Conservation (phyloP, 2,888 invertebrate species). For the Drosophila paranaensis region DNA sequence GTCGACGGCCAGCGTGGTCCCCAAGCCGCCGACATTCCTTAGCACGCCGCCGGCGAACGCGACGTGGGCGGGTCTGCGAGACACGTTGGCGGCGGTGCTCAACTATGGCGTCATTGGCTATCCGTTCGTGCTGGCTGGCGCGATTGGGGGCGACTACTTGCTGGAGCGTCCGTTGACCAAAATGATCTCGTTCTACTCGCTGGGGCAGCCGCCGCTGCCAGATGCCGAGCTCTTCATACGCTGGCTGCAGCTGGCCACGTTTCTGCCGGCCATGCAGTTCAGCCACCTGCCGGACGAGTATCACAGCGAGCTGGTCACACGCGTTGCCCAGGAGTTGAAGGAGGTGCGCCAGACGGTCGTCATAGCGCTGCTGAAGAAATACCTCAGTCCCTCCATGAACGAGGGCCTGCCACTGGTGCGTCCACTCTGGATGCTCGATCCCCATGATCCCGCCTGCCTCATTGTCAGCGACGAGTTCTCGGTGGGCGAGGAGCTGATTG, state of each 20-base stretch:
- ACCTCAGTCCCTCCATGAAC: constrained; percentile 91
- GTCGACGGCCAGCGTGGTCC: constrained; percentile 92
- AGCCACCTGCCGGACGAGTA: constrained; percentile 95
- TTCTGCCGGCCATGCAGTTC: constrained; percentile 96
- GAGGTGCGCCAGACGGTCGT: constrained; percentile 91
- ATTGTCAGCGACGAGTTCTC: constrained; percentile 94
- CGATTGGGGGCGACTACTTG: constrained; percentile 95
- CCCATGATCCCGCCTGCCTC: constrained; percentile 91
- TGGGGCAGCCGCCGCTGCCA: constrained; percentile 87
- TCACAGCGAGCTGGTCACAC: constrained; percentile 90
- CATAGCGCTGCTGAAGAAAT: constrained; percentile 90
- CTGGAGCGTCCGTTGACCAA: constrained; percentile 85
- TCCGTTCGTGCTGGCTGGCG: constrained; percentile 96
- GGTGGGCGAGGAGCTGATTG: constrained; percentile 94
- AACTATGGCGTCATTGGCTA: constrained; percentile 96
- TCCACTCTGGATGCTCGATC: constrained; percentile 95
- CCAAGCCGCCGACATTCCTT: constrained; percentile 93
- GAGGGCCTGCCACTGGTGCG: constrained; percentile 93
- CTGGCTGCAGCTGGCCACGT: constrained; percentile 96
- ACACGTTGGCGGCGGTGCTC: constrained; percentile 94
- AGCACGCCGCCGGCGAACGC: constrained; percentile 94
- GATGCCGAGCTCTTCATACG: constrained; percentile 94
- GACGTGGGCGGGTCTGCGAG: constrained; percentile 93
- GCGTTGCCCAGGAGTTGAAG: constrained; percentile 91
- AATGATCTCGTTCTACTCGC: constrained; percentile 86